Evolutionary conservation across 2,113 vertebrate species (phyloP), one percentile per base, ranked within the genome.

Genomic region (Capra hircus): DNA sequence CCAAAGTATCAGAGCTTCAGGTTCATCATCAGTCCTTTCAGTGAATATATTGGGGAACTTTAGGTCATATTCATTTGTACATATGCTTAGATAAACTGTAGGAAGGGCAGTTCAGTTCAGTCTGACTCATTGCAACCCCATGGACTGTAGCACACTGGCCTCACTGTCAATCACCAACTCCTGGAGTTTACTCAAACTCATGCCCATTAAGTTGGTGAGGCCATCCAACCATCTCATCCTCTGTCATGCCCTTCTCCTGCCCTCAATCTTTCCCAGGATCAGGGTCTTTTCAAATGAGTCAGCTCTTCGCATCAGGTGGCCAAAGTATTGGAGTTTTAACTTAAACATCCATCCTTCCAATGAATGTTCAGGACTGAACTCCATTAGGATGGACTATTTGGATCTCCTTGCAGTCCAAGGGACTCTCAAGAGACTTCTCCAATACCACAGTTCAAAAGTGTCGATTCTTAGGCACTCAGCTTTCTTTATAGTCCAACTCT

Each of bases 121-220:
- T 25, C 10, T 40, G 36, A 40, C 19, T 40, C 5, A 1, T 74
- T 74, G 36, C 0, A 23, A 74, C 21, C 67, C 9, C 2, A 40
- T 40, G 21, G 10, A 36, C 36, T 40, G 36, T 5, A 74, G 19
- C 5, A 74, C 0, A 0, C 19, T 33, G 36, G 21, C 21, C 11
- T 40, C 36, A 5, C 10, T 74, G 67, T 74, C 36, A 5, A 23
- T 74, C 36, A 25, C 67, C 5, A 25, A 23, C 0, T 23, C 10
- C 36, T 40, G 36, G 36, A 40, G 5, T 40, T 40, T 40, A 40
- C 10, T 74, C 67, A 74, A 74, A 74, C 36, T 74, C 36, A 74
- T 25, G 21, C 5, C 21, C 36, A 74, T 74, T 40, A 17, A 67
- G 64, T 67, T 0, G 64, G 17, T 67, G 33, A 67, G 21, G 64